Percentiles rank a stretch among this genome's conserved stretches.
Evolutionary conservation across 2,113 vertebrate species (phyloP).

Genomic region (Thamnophis sirtalis): DNA sequence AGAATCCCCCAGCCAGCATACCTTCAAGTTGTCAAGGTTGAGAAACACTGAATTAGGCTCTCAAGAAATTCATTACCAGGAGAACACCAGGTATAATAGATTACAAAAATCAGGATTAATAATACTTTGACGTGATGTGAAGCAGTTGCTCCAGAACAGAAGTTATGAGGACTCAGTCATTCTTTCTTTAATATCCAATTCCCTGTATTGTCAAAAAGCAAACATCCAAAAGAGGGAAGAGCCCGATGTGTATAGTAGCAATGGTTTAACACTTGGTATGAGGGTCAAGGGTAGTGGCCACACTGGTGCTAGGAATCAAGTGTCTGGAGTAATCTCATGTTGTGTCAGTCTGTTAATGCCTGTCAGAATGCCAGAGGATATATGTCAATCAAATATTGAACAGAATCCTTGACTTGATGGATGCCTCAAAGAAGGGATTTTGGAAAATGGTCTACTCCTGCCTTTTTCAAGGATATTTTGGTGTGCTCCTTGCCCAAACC

Average conservation of each 20-base stretch:
- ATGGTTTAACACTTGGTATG: not conserved
- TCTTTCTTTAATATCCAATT: not conserved
- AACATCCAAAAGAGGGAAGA: not conserved
- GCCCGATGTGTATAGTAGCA: not conserved
- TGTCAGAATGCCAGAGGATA: not conserved
- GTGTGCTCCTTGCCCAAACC: not conserved
- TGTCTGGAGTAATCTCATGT: not conserved
- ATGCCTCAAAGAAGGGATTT: not conserved
- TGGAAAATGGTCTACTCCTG: not conserved
- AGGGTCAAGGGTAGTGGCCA: not conserved
- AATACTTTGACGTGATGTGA: not conserved
- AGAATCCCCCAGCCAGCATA: too few species aligned
- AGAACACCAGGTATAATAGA: not conserved
- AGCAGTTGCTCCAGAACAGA: not conserved
- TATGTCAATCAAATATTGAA: not conserved
- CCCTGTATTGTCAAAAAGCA: not conserved
- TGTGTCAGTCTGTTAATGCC: not conserved
- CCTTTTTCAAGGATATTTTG: not conserved
- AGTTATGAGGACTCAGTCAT: not conserved
- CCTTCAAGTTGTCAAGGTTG: too few species aligned
- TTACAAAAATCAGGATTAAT: not conserved
- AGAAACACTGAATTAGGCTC: too few species aligned
- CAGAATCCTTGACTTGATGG: not conserved
- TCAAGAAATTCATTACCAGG: not conserved
- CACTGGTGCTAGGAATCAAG: not conserved